These are phyloP conservation scores for Tachina lurida DNA, from an alignment of 2,888 invertebrate species.

Conservation along the genomic window DNA sequence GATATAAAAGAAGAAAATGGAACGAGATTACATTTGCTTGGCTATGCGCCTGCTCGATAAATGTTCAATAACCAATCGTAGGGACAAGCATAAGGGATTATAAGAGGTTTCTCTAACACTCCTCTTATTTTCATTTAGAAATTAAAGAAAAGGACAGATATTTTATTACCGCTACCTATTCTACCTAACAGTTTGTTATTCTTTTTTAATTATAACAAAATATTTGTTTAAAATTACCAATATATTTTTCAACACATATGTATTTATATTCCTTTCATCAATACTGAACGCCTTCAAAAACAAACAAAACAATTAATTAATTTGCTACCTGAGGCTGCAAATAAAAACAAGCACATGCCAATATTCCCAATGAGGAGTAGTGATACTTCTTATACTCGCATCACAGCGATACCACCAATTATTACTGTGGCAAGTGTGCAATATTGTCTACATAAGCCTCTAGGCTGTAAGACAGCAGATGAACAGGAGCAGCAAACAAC, in stretches of 20 bases:
- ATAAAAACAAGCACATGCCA: conserved; percentile 63
- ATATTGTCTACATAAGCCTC: conserved; percentile 11
- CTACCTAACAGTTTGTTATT: background rate
- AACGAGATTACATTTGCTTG: conserved; percentile 4
- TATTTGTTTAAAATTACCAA: conserved; percentile 49
- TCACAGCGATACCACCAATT: conserved; percentile 33
- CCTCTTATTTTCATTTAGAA: background rate
- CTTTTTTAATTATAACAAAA: conserved; percentile 46
- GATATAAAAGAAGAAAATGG: background rate
- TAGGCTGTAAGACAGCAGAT: background rate
- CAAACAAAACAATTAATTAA: conserved; percentile 68
- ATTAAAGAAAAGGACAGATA: background rate
- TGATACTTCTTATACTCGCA: background rate
- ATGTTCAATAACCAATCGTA: conserved; percentile 70
- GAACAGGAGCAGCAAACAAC: background rate
- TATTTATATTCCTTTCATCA: background rate
- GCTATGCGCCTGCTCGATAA: conserved; percentile 69
- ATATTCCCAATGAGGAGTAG: conserved; percentile 65
- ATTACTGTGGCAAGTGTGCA: conserved; percentile 9
- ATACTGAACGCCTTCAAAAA: conserved; percentile 9
- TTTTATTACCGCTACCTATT: background rate
- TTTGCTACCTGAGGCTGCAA: conserved; percentile 55
- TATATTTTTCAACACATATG: background rate
- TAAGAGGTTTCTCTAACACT: conserved; percentile 13
- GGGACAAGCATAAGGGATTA: conserved; percentile 30